phyloP scores from a whole-genome alignment of 2,113 vertebrate genomes.

The Noturus placidus region DNA sequence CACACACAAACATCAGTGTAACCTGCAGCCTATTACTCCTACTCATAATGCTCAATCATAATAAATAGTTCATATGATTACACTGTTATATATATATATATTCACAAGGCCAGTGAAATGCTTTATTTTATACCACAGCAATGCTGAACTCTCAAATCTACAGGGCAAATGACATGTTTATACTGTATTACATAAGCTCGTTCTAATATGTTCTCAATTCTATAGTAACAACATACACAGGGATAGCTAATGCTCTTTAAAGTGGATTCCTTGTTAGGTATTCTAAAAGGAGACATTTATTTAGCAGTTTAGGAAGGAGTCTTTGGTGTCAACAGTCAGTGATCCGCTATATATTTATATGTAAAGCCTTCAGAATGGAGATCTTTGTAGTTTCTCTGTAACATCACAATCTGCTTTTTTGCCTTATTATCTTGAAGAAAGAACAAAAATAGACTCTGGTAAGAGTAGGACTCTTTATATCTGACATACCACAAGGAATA shows the following conservation, averaged over 20 bases:
- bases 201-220: neutral
- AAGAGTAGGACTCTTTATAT: neutral
- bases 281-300: neutral
- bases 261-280: neutral
- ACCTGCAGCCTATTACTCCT: neutral
- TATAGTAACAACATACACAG: neutral
- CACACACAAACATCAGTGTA: neutral
- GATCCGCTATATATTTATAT: neutral
- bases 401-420: neutral
- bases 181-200: neutral
- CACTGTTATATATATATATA: neutral
- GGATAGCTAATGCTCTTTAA: neutral
- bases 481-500: neutral
- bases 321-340: neutral
- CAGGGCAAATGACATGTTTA: neutral
- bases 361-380: neutral
- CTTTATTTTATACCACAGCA: neutral
- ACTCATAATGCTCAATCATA: neutral
- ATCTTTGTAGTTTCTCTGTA: neutral
- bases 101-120: neutral
- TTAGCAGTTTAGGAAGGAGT: neutral
- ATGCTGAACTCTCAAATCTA: neutral
- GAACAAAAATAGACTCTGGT: neutral
- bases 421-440: neutral
- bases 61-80: neutral